Conservation (phyloP, 2,888 invertebrate species). For the Elmis aenea region DNA sequence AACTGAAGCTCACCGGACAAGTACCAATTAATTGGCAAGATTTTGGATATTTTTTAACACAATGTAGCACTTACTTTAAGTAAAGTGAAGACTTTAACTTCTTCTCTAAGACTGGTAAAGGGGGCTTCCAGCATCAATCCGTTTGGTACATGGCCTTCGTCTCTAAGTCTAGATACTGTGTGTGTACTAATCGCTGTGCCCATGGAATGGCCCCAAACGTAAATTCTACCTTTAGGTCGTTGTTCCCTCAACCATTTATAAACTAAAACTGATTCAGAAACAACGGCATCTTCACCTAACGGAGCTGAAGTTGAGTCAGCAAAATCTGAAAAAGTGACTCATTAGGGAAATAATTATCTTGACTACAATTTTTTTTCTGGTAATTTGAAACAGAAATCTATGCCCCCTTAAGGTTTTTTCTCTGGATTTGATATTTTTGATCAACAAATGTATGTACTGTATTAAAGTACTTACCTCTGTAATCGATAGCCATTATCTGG, state of each 20-base stretch:
- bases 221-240: slow-evolving; percentile 32
- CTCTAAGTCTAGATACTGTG: slow-evolving; percentile 28
- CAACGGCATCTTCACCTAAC: slow-evolving; percentile 35
- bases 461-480: slow-evolving; percentile 40
- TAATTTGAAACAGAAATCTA: too few species aligned
- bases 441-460: too few species aligned
- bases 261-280: slow-evolving; percentile 36
- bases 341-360: too few species aligned
- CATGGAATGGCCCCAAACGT: slow-evolving; percentile 42
- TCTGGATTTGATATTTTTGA: too few species aligned
- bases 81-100: too few species aligned
- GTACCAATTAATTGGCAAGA: too few species aligned
- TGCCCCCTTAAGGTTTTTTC: too few species aligned
- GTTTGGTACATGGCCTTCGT: slow-evolving; percentile 18
- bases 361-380: too few species aligned
- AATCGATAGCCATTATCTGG: slow-evolving; percentile 42
- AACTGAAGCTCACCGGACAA: too few species aligned
- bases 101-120: slow-evolving; percentile 36
- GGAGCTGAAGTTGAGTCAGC: slow-evolving; percentile 37
- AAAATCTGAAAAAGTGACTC: too few species aligned
- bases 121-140: slow-evolving; percentile 38
- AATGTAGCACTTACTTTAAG: too few species aligned
- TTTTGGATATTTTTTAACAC: too few species aligned
- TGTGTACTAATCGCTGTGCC: slow-evolving; percentile 37
- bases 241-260: slow-evolving; percentile 35